phyloP scores from a whole-genome alignment of 2,113 vertebrate species.

The Chloropsis hardwickii region DNA sequence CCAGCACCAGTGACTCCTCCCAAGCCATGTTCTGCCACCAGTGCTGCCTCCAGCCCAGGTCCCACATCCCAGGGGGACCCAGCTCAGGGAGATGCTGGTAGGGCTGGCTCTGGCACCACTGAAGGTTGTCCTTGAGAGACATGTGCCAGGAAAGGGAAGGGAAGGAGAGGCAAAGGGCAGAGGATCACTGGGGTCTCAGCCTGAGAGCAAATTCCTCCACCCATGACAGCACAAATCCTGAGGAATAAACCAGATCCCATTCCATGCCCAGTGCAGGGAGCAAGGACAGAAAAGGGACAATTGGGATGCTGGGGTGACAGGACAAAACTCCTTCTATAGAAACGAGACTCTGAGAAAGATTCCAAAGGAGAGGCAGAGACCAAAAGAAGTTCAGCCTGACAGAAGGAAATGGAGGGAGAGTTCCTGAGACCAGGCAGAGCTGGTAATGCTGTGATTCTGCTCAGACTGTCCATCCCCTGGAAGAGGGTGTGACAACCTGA shows the following conservation, averaged over 20 bases:
- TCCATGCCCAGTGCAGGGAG: not conserved
- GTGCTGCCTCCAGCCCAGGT: not conserved
- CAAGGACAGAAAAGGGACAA: rapidly evolving
- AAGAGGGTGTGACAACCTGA: not conserved
- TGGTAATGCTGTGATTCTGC: not conserved
- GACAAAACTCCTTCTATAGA: not conserved
- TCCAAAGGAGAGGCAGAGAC: not conserved
- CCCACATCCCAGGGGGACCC: rapidly evolving
- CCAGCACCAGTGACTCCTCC: not conserved
- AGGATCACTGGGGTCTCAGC: not conserved
- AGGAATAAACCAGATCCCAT: not conserved
- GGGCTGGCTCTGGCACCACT: not conserved
- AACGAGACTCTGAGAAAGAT: not conserved
- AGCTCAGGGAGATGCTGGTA: not conserved
- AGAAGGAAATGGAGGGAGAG: not conserved
- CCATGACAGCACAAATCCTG: too few relatives aligned
- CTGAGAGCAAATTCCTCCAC: not conserved
- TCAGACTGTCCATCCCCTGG: not conserved
- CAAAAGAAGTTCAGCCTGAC: not conserved
- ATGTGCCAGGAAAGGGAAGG: not conserved
- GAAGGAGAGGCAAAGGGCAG: not conserved
- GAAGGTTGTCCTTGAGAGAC: not conserved
- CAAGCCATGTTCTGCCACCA: not conserved
- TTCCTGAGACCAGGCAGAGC: not conserved
- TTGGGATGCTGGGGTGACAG: not conserved